Evolutionary conservation across 2,113 vertebrate genomes (phyloP).

Genomic region (Podarcis raffonei): DNA sequence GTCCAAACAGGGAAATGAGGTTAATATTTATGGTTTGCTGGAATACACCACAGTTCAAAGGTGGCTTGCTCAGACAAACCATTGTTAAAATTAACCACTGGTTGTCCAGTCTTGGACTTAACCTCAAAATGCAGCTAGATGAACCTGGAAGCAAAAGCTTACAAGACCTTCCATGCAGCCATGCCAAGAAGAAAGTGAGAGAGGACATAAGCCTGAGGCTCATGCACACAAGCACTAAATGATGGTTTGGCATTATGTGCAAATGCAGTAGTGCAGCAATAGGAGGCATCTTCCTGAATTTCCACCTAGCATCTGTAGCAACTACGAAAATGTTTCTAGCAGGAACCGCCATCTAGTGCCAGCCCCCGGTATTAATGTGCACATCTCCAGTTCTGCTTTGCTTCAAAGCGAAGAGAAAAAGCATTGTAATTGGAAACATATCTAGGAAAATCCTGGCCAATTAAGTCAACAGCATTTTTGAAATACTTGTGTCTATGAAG

Average conservation of each 20-base stretch:
- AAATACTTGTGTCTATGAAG: slow-evolving; percentile 37
- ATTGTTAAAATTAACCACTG: not conserved
- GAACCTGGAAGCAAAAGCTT: not conserved
- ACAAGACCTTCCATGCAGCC: not conserved
- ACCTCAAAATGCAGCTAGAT: too few relatives aligned
- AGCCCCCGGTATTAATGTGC: too few relatives aligned
- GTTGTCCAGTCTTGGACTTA: too few relatives aligned
- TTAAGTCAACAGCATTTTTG: slow-evolving; percentile 27
- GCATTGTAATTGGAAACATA: slow-evolving; percentile 45
- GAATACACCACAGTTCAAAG: not conserved
- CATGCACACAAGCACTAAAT: not conserved
- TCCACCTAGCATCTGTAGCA: not conserved
- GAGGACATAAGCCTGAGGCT: not conserved
- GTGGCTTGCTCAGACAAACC: not conserved
- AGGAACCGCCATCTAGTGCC: slow-evolving; percentile 28
- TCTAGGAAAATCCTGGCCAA: slow-evolving; percentile 28
- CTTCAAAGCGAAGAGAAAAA: not conserved
- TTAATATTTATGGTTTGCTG: too few relatives aligned
- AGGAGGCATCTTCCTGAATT: too few relatives aligned
- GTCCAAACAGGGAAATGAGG: too few relatives aligned
- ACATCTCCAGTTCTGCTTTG: not conserved
- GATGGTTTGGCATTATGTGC: too few relatives aligned
- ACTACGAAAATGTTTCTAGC: not conserved
- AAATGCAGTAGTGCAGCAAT: not conserved
- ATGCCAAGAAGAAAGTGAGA: not conserved